phyloP scores from a whole-genome alignment of 2,797 vertebrate species.

The Lophotriccus pileatus region DNA sequence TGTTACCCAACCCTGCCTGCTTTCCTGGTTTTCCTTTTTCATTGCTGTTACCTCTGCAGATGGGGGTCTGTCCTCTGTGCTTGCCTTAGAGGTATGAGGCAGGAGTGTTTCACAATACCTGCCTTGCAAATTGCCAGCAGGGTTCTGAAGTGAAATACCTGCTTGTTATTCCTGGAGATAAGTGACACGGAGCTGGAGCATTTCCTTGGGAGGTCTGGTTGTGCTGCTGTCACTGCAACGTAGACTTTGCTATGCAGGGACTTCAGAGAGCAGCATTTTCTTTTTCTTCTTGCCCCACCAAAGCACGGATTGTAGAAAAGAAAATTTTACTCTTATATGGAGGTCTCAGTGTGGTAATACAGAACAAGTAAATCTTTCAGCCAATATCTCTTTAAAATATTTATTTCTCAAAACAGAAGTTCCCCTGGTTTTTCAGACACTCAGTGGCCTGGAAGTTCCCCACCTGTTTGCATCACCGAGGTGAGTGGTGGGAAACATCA shows the following conservation, averaged over 20 bases:
- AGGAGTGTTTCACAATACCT: background rate
- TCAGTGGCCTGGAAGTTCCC: background rate
- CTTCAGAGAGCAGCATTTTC: background rate
- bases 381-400: background rate
- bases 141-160: conserved; percentile 4
- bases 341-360: background rate
- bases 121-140: background rate
- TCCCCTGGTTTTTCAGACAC: background rate
- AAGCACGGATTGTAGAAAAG: background rate
- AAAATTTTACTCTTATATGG: background rate
- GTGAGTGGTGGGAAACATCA: background rate
- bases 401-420: background rate
- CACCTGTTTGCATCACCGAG: background rate
- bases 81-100: background rate
- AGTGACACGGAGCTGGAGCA: background rate
- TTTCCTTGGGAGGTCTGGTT: background rate
- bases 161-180: conserved; percentile 4
- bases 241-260: background rate
- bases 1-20: background rate
- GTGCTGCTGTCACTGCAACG: background rate
- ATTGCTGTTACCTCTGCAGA: background rate
- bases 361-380: background rate
- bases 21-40: background rate
- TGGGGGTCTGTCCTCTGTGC: background rate
- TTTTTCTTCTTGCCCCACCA: background rate